Base-by-base conservation (phyloP, 2,113 vertebrate genomes). In the Acanthisitta chloris region DNA sequence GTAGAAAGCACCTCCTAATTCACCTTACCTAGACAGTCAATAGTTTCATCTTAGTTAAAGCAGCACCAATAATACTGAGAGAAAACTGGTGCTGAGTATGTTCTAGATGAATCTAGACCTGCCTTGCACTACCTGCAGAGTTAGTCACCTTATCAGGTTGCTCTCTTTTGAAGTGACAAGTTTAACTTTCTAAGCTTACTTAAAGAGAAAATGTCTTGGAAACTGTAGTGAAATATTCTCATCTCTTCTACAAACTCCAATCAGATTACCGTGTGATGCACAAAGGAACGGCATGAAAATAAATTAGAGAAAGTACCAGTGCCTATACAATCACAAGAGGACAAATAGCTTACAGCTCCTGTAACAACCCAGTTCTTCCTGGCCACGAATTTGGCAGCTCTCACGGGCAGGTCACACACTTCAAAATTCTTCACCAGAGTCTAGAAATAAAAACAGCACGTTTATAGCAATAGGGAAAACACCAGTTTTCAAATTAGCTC, bases 311-410 rank as follows among this genome's bases (percentile, higher is more conserved):
- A 79, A 94, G 45, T 46, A 51, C 24, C 54, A 80, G 61, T 86
- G 46, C 21, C 33, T 4, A 81, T 64, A 54, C 88, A 91, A 91
- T 42, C n/a, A 67, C 54, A 46, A 83, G 40, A 71, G 5, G 20
- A 33, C 2, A 14, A 14, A 45, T 51, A 86, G 97, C 99, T 99
- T 97, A 99, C 99, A 19, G 99, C 99, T 98, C 99, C 99, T 45
- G 99, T 99, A 77, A 99, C 99, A 88, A 99, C 99, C 99, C 99
- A 99, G 94, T 99, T 99, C 97, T 99, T 99, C 65, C 99, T 98
- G 6, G 99, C 99, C 84, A 99, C 99, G 73, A 99, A 99, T 93
- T 99, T 99, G 19, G 99, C 98, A n/a, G 99, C 99, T 98, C 99
- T 98, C 86, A 99, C 99, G 15, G 99, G 99, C 77, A 99, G 98